Conservation (phyloP, 2,113 vertebrate species). For the Miniopterus natalensis region DNA sequence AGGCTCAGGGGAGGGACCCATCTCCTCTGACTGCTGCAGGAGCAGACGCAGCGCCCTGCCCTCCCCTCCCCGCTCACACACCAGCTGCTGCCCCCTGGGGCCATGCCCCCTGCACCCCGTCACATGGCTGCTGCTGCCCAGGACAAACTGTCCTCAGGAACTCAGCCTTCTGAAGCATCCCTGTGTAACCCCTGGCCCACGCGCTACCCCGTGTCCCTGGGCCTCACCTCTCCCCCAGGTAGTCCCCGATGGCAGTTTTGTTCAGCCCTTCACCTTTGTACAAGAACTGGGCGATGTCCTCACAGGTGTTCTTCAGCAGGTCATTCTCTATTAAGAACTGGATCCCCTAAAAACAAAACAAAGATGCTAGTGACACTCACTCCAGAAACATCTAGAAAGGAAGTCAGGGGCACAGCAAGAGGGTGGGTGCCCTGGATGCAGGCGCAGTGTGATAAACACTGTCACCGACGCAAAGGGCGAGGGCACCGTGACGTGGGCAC, state of each 20-base stretch:
- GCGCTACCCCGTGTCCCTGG: accelerated
- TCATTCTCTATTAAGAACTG: constrained; percentile 97
- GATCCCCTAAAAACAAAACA: constrained; percentile 92
- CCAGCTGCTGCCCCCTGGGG: background rate
- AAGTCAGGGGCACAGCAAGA: background rate
- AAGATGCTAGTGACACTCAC: accelerated
- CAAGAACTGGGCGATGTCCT: constrained; percentile 97
- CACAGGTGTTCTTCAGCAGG: constrained; percentile 95
- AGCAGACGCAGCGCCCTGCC: background rate
- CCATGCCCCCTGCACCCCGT: background rate
- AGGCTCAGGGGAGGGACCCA: background rate
- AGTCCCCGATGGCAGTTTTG: constrained; percentile 98
- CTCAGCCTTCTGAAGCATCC: accelerated
- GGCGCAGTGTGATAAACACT: too few species aligned
- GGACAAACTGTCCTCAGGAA: background rate
- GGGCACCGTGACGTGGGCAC: background rate
- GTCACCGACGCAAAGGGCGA: too few species aligned
- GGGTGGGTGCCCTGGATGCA: accelerated
- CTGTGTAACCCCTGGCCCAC: accelerated
- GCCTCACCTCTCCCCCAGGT: constrained; percentile 95
- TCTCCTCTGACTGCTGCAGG: background rate
- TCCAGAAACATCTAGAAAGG: background rate
- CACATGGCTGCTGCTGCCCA: accelerated
- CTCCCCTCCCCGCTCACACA: background rate
- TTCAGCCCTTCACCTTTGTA: constrained; percentile 99